Conservation (phyloP, 2,888 invertebrate genomes). For the Agrypnus murinus region DNA sequence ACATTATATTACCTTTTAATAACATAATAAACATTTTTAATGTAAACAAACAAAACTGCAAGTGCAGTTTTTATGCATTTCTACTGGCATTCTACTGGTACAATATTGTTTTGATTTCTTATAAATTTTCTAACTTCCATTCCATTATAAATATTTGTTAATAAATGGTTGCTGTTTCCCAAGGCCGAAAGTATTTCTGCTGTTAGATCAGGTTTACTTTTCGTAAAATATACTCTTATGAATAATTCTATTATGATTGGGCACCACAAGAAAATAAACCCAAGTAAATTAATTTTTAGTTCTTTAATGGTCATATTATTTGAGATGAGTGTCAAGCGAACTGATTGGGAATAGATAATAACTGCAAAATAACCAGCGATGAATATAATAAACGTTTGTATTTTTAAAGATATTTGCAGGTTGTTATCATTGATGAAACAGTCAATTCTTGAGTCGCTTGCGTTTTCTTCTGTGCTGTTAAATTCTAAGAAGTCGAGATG, state of each 20-base stretch:
- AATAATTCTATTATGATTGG: slow-evolving; percentile 65
- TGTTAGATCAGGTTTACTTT: slow-evolving; percentile 57
- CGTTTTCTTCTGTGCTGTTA: no score
- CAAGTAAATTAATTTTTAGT: slow-evolving; percentile 56
- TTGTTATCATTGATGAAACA: no score
- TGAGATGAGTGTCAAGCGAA: slow-evolving; percentile 54
- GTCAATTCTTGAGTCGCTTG: no score
- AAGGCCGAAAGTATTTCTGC: slow-evolving; percentile 61
- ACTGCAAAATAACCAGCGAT: slow-evolving; percentile 60
- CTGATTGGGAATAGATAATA: slow-evolving; percentile 63
- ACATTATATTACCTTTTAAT: no score
- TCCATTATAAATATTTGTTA: slow-evolving; percentile 51
- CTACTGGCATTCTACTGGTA: neutral
- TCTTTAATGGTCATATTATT: slow-evolving; percentile 38
- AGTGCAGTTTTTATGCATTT: slow-evolving; percentile 1
- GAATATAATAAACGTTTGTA: slow-evolving; percentile 63
- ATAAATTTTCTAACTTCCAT: neutral
- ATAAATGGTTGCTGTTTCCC: slow-evolving; percentile 61
- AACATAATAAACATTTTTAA: slow-evolving; percentile 8
- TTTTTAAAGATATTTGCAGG: slow-evolving; percentile 53
- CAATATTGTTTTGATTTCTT: neutral
- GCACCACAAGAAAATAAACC: slow-evolving; percentile 64
- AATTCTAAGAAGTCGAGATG: neutral
- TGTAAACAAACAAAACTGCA: slow-evolving; percentile 31
- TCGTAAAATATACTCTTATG: slow-evolving; percentile 61